These are phyloP conservation scores for Rhabdomys dilectus DNA, from an alignment of 2,113 vertebrate genomes.

Conservation along the genomic window DNA sequence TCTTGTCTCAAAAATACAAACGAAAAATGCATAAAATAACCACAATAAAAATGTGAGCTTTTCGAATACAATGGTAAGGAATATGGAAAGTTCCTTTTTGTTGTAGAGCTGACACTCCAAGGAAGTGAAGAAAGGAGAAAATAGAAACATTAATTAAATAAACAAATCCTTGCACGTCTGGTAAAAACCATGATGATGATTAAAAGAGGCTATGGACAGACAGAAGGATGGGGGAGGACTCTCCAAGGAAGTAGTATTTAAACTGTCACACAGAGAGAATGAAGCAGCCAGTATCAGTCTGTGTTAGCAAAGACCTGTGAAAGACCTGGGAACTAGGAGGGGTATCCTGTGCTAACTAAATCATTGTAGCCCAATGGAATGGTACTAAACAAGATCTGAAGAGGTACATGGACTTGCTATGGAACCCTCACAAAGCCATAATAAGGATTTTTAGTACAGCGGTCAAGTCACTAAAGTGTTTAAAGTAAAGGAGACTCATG, in stretches of 20 bases:
- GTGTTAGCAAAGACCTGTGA: not conserved
- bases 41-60: not conserved
- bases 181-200: not conserved
- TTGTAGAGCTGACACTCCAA: not conserved
- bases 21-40: not conserved
- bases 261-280: not conserved
- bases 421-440: not conserved
- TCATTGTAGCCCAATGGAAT: not conserved
- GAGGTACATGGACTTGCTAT: not conserved
- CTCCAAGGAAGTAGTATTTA: not conserved
- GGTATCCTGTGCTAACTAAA: not conserved
- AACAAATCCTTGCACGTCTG: not conserved
- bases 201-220: not conserved
- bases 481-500: not conserved
- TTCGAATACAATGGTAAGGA: not conserved
- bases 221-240: not conserved
- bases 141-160: not conserved
- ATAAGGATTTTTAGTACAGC: not conserved
- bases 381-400: not conserved
- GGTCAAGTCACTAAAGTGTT: not conserved
- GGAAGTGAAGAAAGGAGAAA: not conserved
- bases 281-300: not conserved
- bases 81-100: not conserved
- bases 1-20: not conserved
- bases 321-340: not conserved